A percentile compares a stretch with the other conserved stretches of the same genome.
Conservation (phyloP, 2,797 vertebrate species). For the Myripristis murdjan region DNA sequence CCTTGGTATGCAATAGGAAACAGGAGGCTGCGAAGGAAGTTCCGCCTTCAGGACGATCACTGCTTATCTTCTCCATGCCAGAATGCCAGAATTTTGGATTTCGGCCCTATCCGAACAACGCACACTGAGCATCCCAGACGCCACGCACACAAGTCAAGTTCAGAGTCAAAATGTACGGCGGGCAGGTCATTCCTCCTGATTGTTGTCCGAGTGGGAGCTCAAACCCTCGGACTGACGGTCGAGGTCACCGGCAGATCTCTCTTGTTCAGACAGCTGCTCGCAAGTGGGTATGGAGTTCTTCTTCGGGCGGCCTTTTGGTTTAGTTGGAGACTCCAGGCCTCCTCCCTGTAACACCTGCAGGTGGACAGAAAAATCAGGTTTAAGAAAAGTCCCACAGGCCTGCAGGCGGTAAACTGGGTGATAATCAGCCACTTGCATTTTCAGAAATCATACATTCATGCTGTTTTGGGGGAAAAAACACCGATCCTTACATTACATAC, state of each 20-base stretch:
- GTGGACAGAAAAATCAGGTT: background rate
- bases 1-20: background rate
- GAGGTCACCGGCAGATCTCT: slow-evolving; percentile 85
- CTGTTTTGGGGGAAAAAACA: too few species aligned
- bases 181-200: slow-evolving; percentile 88
- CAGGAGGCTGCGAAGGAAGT: slow-evolving; percentile 17
- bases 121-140: slow-evolving; percentile 19
- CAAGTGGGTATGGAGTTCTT: slow-evolving; percentile 98
- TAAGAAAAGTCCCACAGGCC: background rate
- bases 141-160: background rate
- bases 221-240: slow-evolving; percentile 86
- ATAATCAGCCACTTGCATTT: too few species aligned
- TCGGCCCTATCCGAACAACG: slow-evolving; percentile 34
- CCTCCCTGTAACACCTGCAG: slow-evolving; percentile 95
- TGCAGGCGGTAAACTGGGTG: background rate
- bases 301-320: slow-evolving; percentile 97
- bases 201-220: slow-evolving; percentile 84
- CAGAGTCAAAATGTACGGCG: slow-evolving; percentile 10
- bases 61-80: slow-evolving; percentile 8
- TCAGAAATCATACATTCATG: too few species aligned
- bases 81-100: background rate
- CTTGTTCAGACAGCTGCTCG: slow-evolving; percentile 95
- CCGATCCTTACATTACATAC: too few species aligned
- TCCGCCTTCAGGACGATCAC: slow-evolving; percentile 44
- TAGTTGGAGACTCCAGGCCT: slow-evolving; percentile 96